Evolutionary conservation across 1,140 invertebrate species (phyloP).

Genomic region (Tetramorium parvispinum): DNA sequence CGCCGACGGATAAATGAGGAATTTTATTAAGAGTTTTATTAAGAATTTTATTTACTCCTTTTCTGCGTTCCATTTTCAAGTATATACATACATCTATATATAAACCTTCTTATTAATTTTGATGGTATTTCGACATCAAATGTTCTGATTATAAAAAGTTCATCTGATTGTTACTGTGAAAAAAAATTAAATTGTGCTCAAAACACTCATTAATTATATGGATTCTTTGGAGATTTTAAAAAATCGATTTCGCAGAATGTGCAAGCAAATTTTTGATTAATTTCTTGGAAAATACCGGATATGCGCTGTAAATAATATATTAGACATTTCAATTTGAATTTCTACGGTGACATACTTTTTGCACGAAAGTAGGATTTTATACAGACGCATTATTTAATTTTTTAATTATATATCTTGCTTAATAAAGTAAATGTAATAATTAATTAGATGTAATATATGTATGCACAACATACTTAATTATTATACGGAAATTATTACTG

Average conservation of each 20-base stretch:
- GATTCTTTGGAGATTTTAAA: background rate
- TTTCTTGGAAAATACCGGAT: background rate
- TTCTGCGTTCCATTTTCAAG: background rate
- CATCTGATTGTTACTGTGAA: background rate
- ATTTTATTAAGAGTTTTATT: background rate
- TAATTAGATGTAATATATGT: background rate
- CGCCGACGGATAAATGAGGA: background rate
- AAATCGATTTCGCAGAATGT: background rate
- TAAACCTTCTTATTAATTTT: background rate
- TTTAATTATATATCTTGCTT: background rate
- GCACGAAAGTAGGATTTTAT: slow-evolving; percentile 1
- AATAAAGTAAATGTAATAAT: background rate
- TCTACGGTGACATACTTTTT: background rate
- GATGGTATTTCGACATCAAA: background rate
- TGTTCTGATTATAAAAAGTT: background rate
- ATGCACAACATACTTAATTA: background rate
- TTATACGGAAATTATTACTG: background rate
- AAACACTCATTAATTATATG: slow-evolving; percentile 19
- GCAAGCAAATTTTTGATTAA: slow-evolving; percentile 20
- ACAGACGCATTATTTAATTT: background rate
- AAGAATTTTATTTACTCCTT: background rate
- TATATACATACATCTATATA: background rate
- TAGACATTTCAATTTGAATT: slow-evolving; percentile 9
- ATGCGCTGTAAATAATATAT: background rate
- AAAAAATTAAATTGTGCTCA: background rate